Percentiles rank a stretch among this genome's conserved stretches.
Conservation (phyloP, 1,140 invertebrate genomes). For the Eriocheir sinensis region DNA sequence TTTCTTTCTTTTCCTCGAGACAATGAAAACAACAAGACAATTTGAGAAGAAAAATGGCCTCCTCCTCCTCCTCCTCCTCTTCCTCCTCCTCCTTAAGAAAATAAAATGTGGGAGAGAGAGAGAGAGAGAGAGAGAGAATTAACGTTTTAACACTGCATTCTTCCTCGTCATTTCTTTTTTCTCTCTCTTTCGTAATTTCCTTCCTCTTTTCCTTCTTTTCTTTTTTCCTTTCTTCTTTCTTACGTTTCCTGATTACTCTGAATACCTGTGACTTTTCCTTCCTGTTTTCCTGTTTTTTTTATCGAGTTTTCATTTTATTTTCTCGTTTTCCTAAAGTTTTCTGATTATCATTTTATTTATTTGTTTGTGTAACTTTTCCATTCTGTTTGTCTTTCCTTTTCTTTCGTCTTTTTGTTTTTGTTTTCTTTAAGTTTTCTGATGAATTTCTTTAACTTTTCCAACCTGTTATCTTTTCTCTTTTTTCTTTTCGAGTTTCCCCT, state of each 20-base stretch:
- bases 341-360: neutral
- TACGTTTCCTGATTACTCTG: too few relatives aligned
- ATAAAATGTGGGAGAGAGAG: neutral
- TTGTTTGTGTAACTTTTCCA: neutral
- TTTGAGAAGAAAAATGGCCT: too few relatives aligned
- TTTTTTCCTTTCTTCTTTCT: neutral
- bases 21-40: too few relatives aligned
- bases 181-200: too few relatives aligned
- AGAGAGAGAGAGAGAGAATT: neutral
- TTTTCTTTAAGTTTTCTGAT: neutral
- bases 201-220: too few relatives aligned
- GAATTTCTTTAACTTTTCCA: neutral
- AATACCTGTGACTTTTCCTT: too few relatives aligned
- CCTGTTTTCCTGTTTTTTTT: neutral
- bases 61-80: too few relatives aligned
- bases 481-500: neutral
- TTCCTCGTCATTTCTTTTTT: neutral
- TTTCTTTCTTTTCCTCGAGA: too few relatives aligned
- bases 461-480: neutral
- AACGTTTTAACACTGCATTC: too few relatives aligned
- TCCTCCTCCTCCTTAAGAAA: too few relatives aligned
- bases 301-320: neutral
- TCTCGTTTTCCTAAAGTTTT: neutral
- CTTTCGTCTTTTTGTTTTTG: neutral
- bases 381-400: conserved; percentile 21